phyloP scores from a whole-genome alignment of 2,888 invertebrate genomes.

The Troides oblongomaculatus region DNA sequence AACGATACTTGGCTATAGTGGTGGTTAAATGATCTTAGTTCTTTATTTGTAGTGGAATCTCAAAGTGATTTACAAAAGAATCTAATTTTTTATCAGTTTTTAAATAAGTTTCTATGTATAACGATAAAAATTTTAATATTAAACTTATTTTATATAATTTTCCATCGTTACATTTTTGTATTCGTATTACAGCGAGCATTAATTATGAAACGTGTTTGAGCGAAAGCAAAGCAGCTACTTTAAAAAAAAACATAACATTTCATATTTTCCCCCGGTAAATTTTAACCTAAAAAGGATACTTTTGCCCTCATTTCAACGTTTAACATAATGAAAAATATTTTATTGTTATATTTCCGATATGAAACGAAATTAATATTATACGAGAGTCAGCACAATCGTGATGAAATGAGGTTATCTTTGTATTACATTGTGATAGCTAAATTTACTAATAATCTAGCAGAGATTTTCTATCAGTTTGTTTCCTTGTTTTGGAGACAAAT shows the following conservation, averaged over 20 bases:
- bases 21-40: too few species aligned
- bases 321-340: background rate
- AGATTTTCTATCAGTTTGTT: slow-evolving; percentile 7
- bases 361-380: too few species aligned
- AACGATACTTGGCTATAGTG: too few species aligned
- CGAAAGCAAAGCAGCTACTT: slow-evolving; percentile 9
- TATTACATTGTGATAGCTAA: background rate
- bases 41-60: too few species aligned
- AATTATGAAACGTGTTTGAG: slow-evolving; percentile 13
- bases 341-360: background rate
- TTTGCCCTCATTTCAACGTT: slow-evolving; percentile 1
- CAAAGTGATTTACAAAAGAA: too few species aligned
- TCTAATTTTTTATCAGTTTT: too few species aligned
- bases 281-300: background rate
- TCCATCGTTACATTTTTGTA: slow-evolving; percentile 7
- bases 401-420: too few species aligned
- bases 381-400: too few species aligned
- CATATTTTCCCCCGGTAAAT: slow-evolving; percentile 10
- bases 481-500: slow-evolving; percentile 16
- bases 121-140: too few species aligned
- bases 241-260: background rate
- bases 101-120: too few species aligned
- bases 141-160: background rate
- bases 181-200: slow-evolving; percentile 14
- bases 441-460: background rate